Base-by-base conservation (phyloP, 2,888 invertebrate species). In the Cylindroiulus punctatus region DNA sequence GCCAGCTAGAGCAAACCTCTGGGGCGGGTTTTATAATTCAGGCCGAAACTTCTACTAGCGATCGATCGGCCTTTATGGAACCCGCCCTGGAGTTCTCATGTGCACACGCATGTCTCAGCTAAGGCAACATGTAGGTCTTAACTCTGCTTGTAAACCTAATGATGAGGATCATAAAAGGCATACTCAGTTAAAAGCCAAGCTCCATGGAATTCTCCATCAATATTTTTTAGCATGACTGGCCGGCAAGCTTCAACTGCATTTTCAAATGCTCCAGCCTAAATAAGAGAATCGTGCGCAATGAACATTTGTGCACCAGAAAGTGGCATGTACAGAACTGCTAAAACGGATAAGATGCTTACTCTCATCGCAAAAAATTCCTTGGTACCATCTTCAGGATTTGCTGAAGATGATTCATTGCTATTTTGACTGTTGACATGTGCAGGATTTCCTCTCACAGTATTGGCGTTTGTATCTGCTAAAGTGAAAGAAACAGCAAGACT, bases 181-280 rank as follows among this genome's bases (percentile, higher is more conserved):
- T 92, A 96, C 96, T 96, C 96, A 42, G 96, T 96, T 47, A 96
- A 91, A 86, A 96, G 92, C 95, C 96, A 96, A 76, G 94, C 93
- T 65, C 95, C 95, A 87, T 94, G 90, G 85, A 95, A 91, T 88
- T 94, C 93, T 42, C 95, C 95, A 91, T 95, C 95, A 76, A 92
- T 90, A 87, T 94, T 93, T 84, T 93, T 93, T 87, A 94, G 93
- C 87, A 95, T 90, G 65, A 95, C 90, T 22, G 92, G 93, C 0
- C 93, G 93, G 84, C 94, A 93, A 89, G 95, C 95, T 86, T 93
- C 93, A 76, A 95, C 93, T 3, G 96, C 96, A 88, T 92, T 92
- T 88, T 95, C 94, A 17, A 96, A 93, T 19, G 95, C 94, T 36
- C 94, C 95, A 88, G 94, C 94, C 87, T 96, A 95, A 95, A 87